A percentile compares a stretch with the other conserved stretches of the same genome.
phyloP scores from a whole-genome alignment of 2,888 invertebrate species.

The Drosophila macrospina region DNA sequence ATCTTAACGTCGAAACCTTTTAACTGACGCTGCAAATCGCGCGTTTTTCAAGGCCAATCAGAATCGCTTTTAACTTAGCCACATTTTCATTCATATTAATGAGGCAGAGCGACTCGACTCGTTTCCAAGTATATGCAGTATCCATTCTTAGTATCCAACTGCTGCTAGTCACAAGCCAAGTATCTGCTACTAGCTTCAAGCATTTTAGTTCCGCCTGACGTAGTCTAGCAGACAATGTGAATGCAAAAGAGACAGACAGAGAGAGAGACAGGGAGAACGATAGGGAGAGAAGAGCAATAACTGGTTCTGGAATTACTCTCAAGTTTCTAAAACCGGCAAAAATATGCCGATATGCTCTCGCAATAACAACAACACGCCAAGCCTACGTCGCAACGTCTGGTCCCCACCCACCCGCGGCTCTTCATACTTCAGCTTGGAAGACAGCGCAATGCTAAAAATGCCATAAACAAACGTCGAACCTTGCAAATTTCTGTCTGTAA shows the following conservation, averaged over 20 bases:
- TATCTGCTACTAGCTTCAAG: slow-evolving; percentile 20
- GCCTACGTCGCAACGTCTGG: slow-evolving; percentile 20
- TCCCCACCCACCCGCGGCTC: not conserved
- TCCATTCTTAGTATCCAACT: slow-evolving; percentile 32
- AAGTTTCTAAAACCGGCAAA: slow-evolving; percentile 61
- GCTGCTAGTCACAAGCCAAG: slow-evolving; percentile 30
- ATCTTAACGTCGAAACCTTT: not conserved
- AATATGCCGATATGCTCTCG: slow-evolving; percentile 30
- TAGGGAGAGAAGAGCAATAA: slow-evolving; percentile 33
- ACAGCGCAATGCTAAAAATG: slow-evolving; percentile 27
- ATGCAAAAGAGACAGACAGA: too few relatives aligned
- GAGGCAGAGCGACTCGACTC: slow-evolving; percentile 30
- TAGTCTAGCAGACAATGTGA: slow-evolving; percentile 6
- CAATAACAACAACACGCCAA: slow-evolving; percentile 28
- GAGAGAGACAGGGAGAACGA: not conserved
- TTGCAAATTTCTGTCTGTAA: slow-evolving; percentile 24
- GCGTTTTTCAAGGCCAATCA: slow-evolving; percentile 66
- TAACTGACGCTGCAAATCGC: slow-evolving; percentile 41
- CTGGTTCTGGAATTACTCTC: slow-evolving; percentile 60
- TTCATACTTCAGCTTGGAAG: not conserved
- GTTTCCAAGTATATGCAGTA: not conserved
- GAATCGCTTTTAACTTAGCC: slow-evolving; percentile 52
- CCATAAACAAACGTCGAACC: slow-evolving; percentile 50
- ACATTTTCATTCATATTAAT: slow-evolving; percentile 73
- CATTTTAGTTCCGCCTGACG: slow-evolving; percentile 32